Evolutionary conservation across 1,140 invertebrate genomes (phyloP), one percentile per base, ranked within the genome.

Genomic region (Xylocopa sonorina): DNA sequence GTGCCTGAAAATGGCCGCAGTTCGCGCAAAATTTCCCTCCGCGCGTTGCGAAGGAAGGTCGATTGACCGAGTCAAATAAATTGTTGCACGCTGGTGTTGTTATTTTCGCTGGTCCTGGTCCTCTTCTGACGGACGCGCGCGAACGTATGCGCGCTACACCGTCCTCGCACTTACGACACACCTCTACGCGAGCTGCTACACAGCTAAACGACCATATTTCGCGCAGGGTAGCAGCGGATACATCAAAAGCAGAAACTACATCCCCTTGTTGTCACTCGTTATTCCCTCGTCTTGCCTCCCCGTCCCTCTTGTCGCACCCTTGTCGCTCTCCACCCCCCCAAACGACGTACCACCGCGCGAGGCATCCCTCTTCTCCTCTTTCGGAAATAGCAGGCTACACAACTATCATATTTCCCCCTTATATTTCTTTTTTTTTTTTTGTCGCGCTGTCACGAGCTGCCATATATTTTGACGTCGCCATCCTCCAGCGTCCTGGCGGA

Each of bases 321-420:
- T n/a, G n/a, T n/a, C n/a, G n/a, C n/a, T n/a, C n/a, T n/a, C n/a
- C n/a, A n/a, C n/a, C n/a, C 24, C 58, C 51, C 21, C 67, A 16
- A 38, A 9, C 38, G 41, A 10, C 53, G 48, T 67, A 46, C 34
- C 14, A 29, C 21, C 24, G 43, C 46, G 50, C 58, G 48, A 51
- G 34, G 48, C 41, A n/a, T 76, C 55, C 71, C 55, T 67, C 41
- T 43, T 32, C 32, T 43, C 46, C 48, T 67, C 60, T 57, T 67
- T 69, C 77, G 81, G 78, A 88, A 90, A 90, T 85, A 88, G 81
- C 84, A 85, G 82, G 81, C 88, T 88, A 84, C 84, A 81, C 78
- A 87, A 87, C 87, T 87, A 89, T 90, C 88, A 90, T 90, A 90
- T 90, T 88, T 90, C 84, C 83, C 83, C 78, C 81, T 89, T 87